phyloP scores from a whole-genome alignment of 2,888 invertebrate genomes.

The Teleogryllus oceanicus region DNA sequence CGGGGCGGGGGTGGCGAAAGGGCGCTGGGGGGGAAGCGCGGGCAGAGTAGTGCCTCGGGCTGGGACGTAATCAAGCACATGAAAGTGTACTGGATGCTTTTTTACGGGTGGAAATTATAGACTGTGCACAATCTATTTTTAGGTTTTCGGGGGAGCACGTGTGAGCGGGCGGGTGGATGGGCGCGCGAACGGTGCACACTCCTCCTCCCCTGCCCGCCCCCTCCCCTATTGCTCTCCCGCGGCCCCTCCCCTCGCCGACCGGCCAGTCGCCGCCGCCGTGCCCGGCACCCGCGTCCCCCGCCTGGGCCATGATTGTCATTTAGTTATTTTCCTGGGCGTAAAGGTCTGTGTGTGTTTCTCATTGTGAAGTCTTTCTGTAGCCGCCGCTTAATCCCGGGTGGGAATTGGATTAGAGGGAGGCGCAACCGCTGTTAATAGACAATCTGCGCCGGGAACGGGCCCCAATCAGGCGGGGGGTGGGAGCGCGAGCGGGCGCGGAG shows the following conservation, averaged over 20 bases:
- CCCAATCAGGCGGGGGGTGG: neutral
- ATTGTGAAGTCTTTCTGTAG: constrained; percentile 18
- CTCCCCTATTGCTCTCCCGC: neutral
- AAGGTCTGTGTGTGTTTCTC: constrained; percentile 10
- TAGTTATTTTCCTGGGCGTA: constrained; percentile 18
- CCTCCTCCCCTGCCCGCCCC: neutral
- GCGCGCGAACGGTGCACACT: neutral
- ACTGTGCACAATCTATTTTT: neutral
- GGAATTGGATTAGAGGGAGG: constrained; percentile 29
- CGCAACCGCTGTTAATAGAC: constrained; percentile 29
- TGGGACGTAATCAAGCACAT: constrained; percentile 6
- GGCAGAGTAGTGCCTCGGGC: neutral
- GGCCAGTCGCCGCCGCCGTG: neutral
- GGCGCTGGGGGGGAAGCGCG: neutral
- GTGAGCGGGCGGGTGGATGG: neutral
- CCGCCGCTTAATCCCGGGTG: constrained; percentile 20
- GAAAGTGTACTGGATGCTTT: neutral
- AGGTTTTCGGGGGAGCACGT: neutral
- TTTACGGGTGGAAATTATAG: constrained; percentile 4
- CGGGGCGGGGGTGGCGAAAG: neutral
- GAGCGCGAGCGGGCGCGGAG: neutral
- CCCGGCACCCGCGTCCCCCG: neutral
- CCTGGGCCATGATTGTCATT: constrained; percentile 18
- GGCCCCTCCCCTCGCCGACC: neutral
- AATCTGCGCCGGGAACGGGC: constrained; percentile 27